phyloP scores from a whole-genome alignment of 1,140 invertebrate genomes.

The Rhyacophila brunnea region DNA sequence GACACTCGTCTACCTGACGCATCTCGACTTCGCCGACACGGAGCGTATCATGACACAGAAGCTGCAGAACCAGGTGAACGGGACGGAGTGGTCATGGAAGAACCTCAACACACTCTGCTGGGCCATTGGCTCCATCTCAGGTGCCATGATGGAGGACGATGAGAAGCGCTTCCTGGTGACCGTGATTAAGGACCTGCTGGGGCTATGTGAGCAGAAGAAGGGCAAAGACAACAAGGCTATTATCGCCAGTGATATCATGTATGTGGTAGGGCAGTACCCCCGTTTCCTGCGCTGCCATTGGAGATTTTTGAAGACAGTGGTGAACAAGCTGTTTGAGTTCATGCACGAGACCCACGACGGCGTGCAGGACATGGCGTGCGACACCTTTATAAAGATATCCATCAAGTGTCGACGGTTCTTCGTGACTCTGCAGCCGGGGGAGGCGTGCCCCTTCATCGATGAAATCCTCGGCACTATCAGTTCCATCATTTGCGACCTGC shows the following conservation, averaged over 20 bases:
- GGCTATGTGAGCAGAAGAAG: constrained; percentile 98
- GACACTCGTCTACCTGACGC: constrained; percentile 97
- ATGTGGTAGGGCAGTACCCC: constrained; percentile 99
- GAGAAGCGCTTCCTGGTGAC: constrained; percentile 99
- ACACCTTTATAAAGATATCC: constrained; percentile 99
- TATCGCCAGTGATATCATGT: constrained; percentile 99
- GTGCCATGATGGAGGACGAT: constrained; percentile 98
- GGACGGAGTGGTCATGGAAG: constrained; percentile 99
- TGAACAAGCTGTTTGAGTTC: constrained; percentile 99
- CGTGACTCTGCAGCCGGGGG: constrained; percentile 94
- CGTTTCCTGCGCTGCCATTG: constrained; percentile 98
- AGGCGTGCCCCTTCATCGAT: constrained; percentile 97
- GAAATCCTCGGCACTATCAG: constrained; percentile 96
- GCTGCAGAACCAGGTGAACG: constrained; percentile 98
- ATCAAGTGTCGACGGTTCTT: constrained; percentile 98
- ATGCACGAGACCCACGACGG: constrained; percentile 99
- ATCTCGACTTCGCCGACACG: constrained; percentile 97
- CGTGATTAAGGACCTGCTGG: constrained; percentile 98
- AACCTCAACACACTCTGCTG: constrained; percentile 99
- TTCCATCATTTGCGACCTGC: constrained; percentile 97
- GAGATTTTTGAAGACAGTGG: constrained; percentile 99
- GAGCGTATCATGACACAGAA: constrained; percentile 99
- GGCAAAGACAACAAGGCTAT: constrained; percentile 99
- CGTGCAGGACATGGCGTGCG: constrained; percentile 99
- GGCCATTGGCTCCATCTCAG: constrained; percentile 99